A percentile compares a stretch with the other conserved stretches of the same genome.
These are phyloP conservation scores for Typhlomys cinereus DNA, from an alignment of 2,113 vertebrate genomes.

Conservation along the genomic window DNA sequence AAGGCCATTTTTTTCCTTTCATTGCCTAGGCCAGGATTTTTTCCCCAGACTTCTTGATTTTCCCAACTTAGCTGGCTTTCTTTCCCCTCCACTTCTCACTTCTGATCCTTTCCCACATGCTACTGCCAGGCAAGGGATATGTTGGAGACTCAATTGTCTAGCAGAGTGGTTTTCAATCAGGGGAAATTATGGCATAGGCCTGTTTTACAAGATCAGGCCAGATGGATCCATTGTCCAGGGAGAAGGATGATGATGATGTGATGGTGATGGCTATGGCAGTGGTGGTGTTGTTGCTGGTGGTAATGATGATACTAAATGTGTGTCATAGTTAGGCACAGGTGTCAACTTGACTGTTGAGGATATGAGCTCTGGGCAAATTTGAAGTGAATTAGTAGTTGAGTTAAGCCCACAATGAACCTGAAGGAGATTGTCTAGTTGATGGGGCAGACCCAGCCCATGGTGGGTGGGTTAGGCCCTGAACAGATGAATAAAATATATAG, in stretches of 20 bases:
- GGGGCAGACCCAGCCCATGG: no score
- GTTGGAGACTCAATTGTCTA: not conserved
- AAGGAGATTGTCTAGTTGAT: no score
- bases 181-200: slow-evolving; percentile 53
- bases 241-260: not conserved
- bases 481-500: no score
- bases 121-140: slow-evolving; percentile 1
- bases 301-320: not conserved
- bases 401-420: no score
- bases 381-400: no score
- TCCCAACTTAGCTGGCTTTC: not conserved
- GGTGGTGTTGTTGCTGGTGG: not conserved
- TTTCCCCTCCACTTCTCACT: not conserved
- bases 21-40: not conserved
- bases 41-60: slow-evolving; percentile 63
- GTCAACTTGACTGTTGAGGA: no score
- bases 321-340: no score
- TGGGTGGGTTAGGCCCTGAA: no score
- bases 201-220: slow-evolving; percentile 55
- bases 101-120: not conserved
- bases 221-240: not conserved
- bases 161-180: slow-evolving; percentile 21
- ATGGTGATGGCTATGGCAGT: not conserved
- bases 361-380: no score
- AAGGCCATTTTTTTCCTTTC: slow-evolving; percentile 71